Evolutionary conservation across 2,113 vertebrate species (phyloP).

Genomic region (Colaptes auratus): DNA sequence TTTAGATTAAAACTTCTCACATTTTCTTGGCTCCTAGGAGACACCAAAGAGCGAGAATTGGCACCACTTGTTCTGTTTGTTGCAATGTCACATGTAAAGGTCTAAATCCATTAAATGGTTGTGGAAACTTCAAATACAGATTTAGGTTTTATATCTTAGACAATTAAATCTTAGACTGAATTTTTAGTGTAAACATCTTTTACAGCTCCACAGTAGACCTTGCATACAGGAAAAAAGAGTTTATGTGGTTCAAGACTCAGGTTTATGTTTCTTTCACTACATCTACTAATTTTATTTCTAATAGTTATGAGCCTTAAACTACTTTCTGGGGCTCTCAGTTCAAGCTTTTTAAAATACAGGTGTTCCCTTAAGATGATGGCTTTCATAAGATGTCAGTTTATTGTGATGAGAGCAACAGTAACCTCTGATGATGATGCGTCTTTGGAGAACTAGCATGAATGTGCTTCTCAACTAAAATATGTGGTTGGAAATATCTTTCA

Average conservation of each 20-base stretch:
- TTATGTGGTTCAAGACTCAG: background rate
- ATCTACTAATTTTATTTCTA: constrained; percentile 16
- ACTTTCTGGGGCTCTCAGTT: background rate
- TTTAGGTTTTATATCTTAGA: background rate
- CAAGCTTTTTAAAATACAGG: background rate
- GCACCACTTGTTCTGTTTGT: background rate
- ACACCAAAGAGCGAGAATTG: background rate
- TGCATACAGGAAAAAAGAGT: background rate
- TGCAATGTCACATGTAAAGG: background rate
- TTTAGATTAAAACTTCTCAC: background rate
- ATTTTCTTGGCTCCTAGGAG: background rate
- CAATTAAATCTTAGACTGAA: background rate
- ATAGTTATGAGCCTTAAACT: background rate
- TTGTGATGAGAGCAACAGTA: background rate
- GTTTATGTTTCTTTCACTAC: constrained; percentile 35
- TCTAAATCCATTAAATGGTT: background rate
- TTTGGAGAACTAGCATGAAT: background rate
- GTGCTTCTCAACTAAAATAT: background rate
- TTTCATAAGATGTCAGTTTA: background rate
- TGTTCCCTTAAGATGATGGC: background rate
- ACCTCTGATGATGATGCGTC: background rate
- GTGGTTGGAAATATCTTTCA: background rate
- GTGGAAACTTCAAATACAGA: background rate
- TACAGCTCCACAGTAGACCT: background rate
- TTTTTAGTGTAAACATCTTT: background rate